Evolutionary conservation across 2,888 invertebrate species (phyloP).

Genomic region (Sisyra terminalis): DNA sequence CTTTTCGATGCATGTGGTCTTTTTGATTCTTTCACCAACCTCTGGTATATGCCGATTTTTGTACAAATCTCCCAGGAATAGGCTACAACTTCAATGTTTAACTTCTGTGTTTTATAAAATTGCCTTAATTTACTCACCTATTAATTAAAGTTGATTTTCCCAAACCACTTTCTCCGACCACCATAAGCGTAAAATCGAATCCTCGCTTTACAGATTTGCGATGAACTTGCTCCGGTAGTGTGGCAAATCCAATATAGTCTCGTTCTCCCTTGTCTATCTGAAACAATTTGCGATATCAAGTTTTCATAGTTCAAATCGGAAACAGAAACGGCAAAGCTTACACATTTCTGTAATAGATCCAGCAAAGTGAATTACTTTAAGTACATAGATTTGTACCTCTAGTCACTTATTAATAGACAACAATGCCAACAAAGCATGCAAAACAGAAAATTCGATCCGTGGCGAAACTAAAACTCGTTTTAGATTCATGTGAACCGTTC

Average conservation of each 20-base stretch:
- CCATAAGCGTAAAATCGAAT: constrained; percentile 94
- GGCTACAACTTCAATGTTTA: too few relatives aligned
- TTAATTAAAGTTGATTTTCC: constrained; percentile 92
- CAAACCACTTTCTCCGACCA: constrained; percentile 84
- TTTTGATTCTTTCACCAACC: constrained; percentile 43
- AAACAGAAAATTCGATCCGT: too few relatives aligned
- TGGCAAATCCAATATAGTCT: constrained; percentile 89
- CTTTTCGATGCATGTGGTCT: constrained; percentile 55
- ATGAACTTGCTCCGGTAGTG: constrained; percentile 89
- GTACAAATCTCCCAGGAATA: constrained; percentile 86
- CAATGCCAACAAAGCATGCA: too few relatives aligned
- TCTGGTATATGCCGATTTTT: constrained; percentile 62
- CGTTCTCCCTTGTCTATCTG: constrained; percentile 32
- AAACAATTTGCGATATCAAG: constrained; percentile 9
- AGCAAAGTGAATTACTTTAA: too few relatives aligned
- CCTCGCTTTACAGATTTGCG: constrained; percentile 91
- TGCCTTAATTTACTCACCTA: constrained; percentile 14
- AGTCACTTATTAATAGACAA: too few relatives aligned
- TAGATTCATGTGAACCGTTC: too few relatives aligned
- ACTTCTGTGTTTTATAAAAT: too few relatives aligned
- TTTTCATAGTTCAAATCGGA: too few relatives aligned
- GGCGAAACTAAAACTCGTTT: too few relatives aligned
- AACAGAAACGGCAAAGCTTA: too few relatives aligned
- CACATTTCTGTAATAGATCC: too few relatives aligned
- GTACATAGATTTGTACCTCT: too few relatives aligned